Percentiles rank a stretch among this genome's conserved stretches.
Conservation (phyloP, 1,140 invertebrate genomes). For the Eurosta solidaginis region DNA sequence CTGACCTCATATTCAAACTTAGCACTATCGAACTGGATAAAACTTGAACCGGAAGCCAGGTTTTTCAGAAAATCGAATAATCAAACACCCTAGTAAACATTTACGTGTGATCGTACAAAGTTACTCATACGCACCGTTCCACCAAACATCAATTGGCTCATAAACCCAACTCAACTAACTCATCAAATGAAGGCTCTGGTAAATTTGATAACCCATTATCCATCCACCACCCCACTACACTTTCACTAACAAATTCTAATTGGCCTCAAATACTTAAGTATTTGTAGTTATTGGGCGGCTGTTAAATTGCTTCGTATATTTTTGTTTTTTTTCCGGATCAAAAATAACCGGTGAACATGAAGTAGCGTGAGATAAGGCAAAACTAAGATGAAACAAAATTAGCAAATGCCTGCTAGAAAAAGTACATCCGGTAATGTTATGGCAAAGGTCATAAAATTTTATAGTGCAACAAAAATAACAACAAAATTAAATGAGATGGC, state of each 20-base stretch:
- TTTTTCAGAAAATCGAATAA: no score
- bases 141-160: not conserved
- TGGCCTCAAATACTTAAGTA: not conserved
- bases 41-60: no score
- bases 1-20: no score
- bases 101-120: no score
- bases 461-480: not conserved
- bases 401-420: not conserved
- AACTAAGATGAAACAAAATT: not conserved
- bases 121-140: not conserved
- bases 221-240: not conserved
- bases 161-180: no score
- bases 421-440: not conserved
- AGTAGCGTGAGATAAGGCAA: not conserved
- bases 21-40: no score
- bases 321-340: not conserved
- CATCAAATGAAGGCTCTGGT: not conserved
- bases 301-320: not conserved
- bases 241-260: not conserved
- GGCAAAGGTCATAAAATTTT: constrained; percentile 3
- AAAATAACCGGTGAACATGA: constrained; percentile 23
- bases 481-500: not conserved
- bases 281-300: not conserved
- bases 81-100: no score
- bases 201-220: not conserved